These are phyloP conservation scores for Smittia sp. DNA, from an alignment of 2,888 invertebrate species.

Conservation along the genomic window DNA sequence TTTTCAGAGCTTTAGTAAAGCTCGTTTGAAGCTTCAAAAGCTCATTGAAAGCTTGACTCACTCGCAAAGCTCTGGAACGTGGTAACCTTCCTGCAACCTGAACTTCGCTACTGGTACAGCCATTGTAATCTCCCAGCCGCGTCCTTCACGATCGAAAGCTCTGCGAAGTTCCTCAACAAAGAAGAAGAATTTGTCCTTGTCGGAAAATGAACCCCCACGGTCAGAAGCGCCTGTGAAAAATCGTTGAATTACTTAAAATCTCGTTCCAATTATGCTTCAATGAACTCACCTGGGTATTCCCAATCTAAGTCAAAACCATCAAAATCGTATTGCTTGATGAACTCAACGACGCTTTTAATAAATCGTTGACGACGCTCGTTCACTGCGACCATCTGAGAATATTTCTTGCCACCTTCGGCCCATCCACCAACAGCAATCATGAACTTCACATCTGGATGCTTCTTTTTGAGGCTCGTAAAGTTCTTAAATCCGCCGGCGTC, in stretches of 20 bases:
- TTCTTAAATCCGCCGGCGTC: slow-evolving; percentile 73
- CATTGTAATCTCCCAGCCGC: slow-evolving; percentile 84
- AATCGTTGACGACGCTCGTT: slow-evolving; percentile 68
- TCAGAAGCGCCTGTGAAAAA: slow-evolving; percentile 70
- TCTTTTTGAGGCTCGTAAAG: slow-evolving; percentile 70
- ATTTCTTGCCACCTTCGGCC: slow-evolving; percentile 87
- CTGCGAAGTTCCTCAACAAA: slow-evolving; percentile 77
- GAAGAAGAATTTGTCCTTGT: slow-evolving; percentile 78
- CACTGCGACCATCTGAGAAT: slow-evolving; percentile 75
- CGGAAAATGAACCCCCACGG: slow-evolving; percentile 77
- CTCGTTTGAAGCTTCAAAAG: not conserved
- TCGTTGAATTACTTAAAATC: not conserved
- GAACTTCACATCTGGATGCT: slow-evolving; percentile 71
- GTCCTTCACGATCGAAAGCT: slow-evolving; percentile 71
- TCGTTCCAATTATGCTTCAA: too few species aligned
- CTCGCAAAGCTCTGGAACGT: slow-evolving; percentile 86
- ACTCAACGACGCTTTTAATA: slow-evolving; percentile 71
- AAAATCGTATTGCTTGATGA: slow-evolving; percentile 73
- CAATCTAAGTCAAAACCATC: slow-evolving; percentile 76
- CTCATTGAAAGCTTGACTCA: slow-evolving; percentile 56
- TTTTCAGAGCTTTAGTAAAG: slow-evolving; percentile 14
- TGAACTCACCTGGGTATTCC: not conserved
- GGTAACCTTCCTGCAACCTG: slow-evolving; percentile 83
- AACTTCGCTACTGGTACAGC: slow-evolving; percentile 87
- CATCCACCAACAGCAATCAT: slow-evolving; percentile 85